Base-by-base conservation (phyloP, 35 echinoderm and acorn worm genomes). In the Strongylocentrotus purpuratus region DNA sequence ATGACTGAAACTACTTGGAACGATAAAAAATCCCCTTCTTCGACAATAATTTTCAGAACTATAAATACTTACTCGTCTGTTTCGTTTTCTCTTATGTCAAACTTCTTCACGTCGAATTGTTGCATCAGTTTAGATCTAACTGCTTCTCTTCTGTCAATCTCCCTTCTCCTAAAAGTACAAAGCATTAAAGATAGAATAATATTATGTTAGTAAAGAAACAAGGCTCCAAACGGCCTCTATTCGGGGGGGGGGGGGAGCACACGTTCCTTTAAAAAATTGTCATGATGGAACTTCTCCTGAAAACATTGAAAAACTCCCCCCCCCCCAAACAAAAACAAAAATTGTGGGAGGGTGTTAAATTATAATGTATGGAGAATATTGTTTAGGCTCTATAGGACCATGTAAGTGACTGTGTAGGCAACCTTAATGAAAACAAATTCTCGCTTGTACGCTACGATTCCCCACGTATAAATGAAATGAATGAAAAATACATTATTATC, bases 81-180 rank as follows among this genome's bases (percentile, higher is more conserved):
- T 45, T 33, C 15, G 33, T 89, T 89, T 89, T 89, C 87, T 20
- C 33, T 89, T 12, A 89, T 32, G 25, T 33, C 5, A 15, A 45
- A 33, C 33, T 89, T 89, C 87, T 89, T 89, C 45, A 89, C 87
- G 25, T 89, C 87, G 45, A 45, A 89, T 89, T 89, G 87, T 46
- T 89, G 87, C 87, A 89, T 89, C 87, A 89, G 87, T 89, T 89
- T 89, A 9, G 32, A 6, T 46, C 87, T 13, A 45, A 89, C 33
- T 9, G 87, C 45, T 22, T 89, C 87, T 89, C 87, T 33, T 46
- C 41, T 89, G 0, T 18, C 87, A 5, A 45, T 89, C 45, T 89
- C 87, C 5, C 12, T 22, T 25, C 33, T 89, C 87, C 87, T 89
- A 31, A 46, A 89, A 33, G 87, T 2, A 20, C 5, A 89, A 46